Percentiles rank a stretch among this genome's conserved stretches.
Conservation (phyloP, 2,113 vertebrate genomes). For the human (Homo sapiens) region DNA sequence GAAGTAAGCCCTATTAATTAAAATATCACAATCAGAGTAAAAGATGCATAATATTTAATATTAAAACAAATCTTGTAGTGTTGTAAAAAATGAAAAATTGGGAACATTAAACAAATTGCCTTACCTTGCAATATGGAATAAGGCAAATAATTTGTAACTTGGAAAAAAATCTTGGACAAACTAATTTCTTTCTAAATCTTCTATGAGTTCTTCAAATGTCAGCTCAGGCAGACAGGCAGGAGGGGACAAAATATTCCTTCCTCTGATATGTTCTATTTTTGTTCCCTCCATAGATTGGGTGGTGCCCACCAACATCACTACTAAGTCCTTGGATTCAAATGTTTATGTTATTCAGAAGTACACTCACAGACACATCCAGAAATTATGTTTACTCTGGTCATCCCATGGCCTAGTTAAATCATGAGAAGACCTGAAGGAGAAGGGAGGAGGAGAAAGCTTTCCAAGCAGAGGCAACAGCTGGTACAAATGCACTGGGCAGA, state of each 20-base stretch:
- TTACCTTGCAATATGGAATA: neutral
- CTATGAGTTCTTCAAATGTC: neutral
- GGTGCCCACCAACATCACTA: too few species aligned
- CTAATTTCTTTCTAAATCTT: neutral
- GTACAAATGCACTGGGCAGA: neutral
- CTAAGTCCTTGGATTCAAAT: too few species aligned
- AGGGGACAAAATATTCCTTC: too few species aligned
- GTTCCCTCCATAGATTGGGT: too few species aligned
- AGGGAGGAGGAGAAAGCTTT: neutral
- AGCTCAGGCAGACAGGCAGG: too few species aligned
- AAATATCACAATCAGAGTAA: neutral
- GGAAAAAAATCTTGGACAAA: neutral
- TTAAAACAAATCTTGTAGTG: conserved; percentile 10
- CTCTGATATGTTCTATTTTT: too few species aligned
- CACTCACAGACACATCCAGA: too few species aligned
- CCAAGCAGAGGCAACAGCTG: neutral
- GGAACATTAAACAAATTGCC: neutral
- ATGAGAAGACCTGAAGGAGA: neutral
- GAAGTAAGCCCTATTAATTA: neutral
- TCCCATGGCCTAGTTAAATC: too few species aligned
- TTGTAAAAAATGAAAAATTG: neutral
- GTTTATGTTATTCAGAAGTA: too few species aligned
- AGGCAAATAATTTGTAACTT: neutral
- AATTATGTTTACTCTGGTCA: too few species aligned
- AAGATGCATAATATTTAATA: neutral